Conservation (phyloP, 1,140 invertebrate genomes). For the Philotrypesis tridentata region DNA sequence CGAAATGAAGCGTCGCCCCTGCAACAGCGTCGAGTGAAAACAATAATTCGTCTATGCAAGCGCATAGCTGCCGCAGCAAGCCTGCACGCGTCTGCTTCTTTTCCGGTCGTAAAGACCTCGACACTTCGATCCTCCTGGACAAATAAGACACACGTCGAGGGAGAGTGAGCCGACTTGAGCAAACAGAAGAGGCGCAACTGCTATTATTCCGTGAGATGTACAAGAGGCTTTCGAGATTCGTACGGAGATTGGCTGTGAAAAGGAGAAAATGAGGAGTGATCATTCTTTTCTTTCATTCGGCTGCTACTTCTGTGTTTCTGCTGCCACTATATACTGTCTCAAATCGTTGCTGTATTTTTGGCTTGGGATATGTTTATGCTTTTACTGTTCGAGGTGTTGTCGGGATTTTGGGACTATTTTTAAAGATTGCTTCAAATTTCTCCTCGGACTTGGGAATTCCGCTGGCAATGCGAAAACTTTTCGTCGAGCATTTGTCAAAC, state of each 20-base stretch:
- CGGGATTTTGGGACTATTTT: too few relatives aligned
- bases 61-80: neutral
- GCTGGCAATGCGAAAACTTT: too few relatives aligned
- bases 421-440: too few relatives aligned
- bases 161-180: too few relatives aligned
- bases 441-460: too few relatives aligned
- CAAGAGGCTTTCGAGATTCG: neutral
- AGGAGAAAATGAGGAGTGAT: neutral
- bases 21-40: constrained; percentile 7
- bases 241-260: constrained; percentile 10
- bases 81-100: neutral
- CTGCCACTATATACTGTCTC: too few relatives aligned
- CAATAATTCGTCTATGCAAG: neutral
- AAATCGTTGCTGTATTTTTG: too few relatives aligned
- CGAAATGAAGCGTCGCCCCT: neutral
- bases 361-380: too few relatives aligned
- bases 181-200: constrained; percentile 6
- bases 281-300: neutral
- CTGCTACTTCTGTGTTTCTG: too few relatives aligned
- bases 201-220: neutral
- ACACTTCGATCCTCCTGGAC: constrained; percentile 69
- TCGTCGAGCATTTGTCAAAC: too few relatives aligned
- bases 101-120: constrained; percentile 68
- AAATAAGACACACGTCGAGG: constrained; percentile 66
- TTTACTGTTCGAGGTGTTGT: too few relatives aligned